Evolutionary conservation across 2,888 invertebrate genomes (phyloP).

Genomic region (Limenitis arthemis): DNA sequence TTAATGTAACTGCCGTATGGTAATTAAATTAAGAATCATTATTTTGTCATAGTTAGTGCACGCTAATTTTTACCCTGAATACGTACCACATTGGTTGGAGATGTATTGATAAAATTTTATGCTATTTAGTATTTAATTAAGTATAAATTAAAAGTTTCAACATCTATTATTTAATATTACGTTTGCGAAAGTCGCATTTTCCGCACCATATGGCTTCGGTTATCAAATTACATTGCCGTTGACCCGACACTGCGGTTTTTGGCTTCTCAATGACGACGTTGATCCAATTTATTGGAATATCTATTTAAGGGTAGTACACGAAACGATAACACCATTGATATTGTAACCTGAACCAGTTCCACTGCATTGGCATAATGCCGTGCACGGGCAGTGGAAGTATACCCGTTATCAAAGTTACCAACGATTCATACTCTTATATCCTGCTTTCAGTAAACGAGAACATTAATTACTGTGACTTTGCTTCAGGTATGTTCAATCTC

Average conservation of each 20-base stretch:
- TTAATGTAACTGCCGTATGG: too few species aligned
- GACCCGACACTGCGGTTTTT: slow-evolving; percentile 42
- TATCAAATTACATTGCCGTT: slow-evolving; percentile 43
- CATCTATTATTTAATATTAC: not conserved
- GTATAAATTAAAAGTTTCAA: slow-evolving; percentile 2
- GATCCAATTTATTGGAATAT: slow-evolving; percentile 34
- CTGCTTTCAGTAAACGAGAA: slow-evolving; percentile 12
- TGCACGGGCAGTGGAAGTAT: slow-evolving; percentile 10
- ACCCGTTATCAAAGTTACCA: slow-evolving; percentile 16
- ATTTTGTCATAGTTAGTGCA: too few species aligned
- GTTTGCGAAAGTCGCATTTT: slow-evolving; percentile 31
- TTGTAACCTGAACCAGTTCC: slow-evolving; percentile 8
- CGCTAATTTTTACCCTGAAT: too few species aligned
- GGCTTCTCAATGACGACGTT: slow-evolving; percentile 32
- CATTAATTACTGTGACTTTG: slow-evolving; percentile 1
- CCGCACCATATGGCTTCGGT: slow-evolving; percentile 40
- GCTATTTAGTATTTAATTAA: too few species aligned
- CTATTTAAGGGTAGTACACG: slow-evolving; percentile 13
- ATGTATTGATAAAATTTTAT: too few species aligned
- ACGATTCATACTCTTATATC: slow-evolving; percentile 16
- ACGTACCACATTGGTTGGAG: too few species aligned
- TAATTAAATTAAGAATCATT: too few species aligned
- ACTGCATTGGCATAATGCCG: slow-evolving; percentile 10
- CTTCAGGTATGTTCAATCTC: slow-evolving; percentile 17
- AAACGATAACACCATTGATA: slow-evolving; percentile 10